Conservation (phyloP, 2,888 invertebrate genomes). For the Tetragonula carbonaria region DNA sequence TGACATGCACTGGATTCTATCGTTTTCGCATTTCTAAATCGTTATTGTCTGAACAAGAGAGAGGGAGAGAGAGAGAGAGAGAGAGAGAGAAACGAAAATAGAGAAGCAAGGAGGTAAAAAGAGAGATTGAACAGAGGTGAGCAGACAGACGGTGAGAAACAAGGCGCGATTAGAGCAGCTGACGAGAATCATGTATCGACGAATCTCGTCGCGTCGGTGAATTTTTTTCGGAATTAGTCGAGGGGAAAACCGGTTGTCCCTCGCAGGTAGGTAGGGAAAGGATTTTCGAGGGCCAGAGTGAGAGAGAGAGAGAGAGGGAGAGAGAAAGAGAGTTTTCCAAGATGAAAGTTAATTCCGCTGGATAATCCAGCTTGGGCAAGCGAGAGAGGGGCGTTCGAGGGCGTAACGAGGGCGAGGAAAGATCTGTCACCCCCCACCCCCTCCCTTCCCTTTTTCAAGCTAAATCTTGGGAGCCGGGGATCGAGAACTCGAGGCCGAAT, state of each 20-base stretch:
- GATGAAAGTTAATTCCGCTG: slow-evolving; percentile 64
- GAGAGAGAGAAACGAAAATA: no score
- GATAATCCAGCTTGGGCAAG: slow-evolving; percentile 60
- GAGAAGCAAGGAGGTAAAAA: no score
- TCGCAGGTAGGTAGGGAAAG: slow-evolving; percentile 9
- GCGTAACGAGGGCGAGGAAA: slow-evolving; percentile 54
- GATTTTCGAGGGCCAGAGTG: slow-evolving; percentile 45
- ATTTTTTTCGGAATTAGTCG: slow-evolving; percentile 54
- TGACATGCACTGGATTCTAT: no score
- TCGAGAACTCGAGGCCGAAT: slow-evolving; percentile 63
- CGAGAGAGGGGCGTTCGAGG: not conserved
- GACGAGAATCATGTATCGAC: not conserved
- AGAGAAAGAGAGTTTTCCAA: slow-evolving; percentile 38
- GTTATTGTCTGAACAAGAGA: not conserved
- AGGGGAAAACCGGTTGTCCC: not conserved
- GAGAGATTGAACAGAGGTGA: not conserved
- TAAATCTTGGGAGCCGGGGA: slow-evolving; percentile 62
- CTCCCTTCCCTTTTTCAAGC: slow-evolving; percentile 51
- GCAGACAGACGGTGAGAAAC: not conserved
- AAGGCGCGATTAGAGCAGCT: not conserved
- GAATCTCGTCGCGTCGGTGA: slow-evolving; percentile 4
- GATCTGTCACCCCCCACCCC: slow-evolving; percentile 32
- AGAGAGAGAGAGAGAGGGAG: slow-evolving; percentile 27
- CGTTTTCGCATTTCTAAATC: not conserved
- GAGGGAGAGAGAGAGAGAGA: not conserved